These are phyloP conservation scores for Oligia fasciuncula DNA, from an alignment of 2,888 invertebrate species.

Conservation along the genomic window DNA sequence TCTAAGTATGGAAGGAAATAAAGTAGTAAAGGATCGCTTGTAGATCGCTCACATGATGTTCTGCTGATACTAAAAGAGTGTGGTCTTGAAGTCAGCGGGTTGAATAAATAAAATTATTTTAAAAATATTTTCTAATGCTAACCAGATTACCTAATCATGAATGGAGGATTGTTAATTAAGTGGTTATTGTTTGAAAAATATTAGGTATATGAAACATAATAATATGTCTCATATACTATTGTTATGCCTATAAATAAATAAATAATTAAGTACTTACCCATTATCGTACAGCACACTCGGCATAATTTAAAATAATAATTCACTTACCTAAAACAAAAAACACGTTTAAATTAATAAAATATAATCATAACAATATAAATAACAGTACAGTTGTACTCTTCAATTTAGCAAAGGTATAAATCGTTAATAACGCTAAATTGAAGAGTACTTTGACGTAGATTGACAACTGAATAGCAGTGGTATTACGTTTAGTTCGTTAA, in stretches of 20 bases:
- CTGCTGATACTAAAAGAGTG: slow-evolving; percentile 44
- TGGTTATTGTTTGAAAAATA: not conserved
- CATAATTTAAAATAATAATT: not conserved
- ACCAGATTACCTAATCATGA: not conserved
- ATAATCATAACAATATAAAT: not conserved
- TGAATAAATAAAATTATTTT: not conserved
- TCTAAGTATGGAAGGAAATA: slow-evolving; percentile 9
- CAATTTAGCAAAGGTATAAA: no score
- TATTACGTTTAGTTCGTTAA: no score
- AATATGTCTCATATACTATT: no score
- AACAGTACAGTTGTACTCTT: no score
- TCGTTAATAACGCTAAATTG: no score
- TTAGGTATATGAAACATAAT: no score
- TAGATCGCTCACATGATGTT: slow-evolving; percentile 31
- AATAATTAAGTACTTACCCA: slow-evolving; percentile 29
- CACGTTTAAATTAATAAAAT: not conserved
- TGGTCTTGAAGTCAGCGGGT: slow-evolving; percentile 26
- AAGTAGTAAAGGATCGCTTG: slow-evolving; percentile 32
- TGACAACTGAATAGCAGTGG: no score
- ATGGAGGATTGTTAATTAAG: not conserved
- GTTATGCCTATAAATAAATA: no score
- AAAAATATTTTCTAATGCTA: not conserved
- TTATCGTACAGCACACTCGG: no score
- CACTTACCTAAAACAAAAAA: slow-evolving; percentile 71
- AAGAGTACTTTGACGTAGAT: no score